Base-by-base conservation (phyloP, 2,888 invertebrate genomes). In the Byasa hedistus region DNA sequence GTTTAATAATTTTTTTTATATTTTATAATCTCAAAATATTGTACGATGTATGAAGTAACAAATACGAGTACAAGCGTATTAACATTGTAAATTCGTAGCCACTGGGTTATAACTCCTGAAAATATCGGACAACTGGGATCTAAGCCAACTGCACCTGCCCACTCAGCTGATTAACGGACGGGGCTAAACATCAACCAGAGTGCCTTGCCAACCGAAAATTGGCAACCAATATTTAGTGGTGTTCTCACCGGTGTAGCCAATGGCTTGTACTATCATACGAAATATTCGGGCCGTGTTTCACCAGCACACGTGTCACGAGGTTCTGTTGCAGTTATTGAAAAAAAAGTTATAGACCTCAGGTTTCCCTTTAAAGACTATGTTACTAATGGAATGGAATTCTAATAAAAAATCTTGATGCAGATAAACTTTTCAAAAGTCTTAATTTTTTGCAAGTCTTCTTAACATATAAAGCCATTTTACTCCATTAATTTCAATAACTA, bases 171-270 rank as follows among this genome's bases (percentile, higher is more conserved):
- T 67, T 67, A 67, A 67, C 67, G 67, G 67, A 60, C 63, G 63
- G 54, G 63, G 57, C 67, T 67, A 67, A 67, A 67, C 67, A 67
- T 67, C 67, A 67, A 67, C 67, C 67, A 63, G 67, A 67, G 67
- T 67, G 67, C 67, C 67, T 67, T 67, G 67, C 67, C 67, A 67
- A 67, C 67, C 67, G 67, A 67, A 67, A 67, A 67, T 67, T 67
- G 67, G 67, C 67, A 67, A 67, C 67, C 67, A 64, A 64, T 63
- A 67, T 67, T 67, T 67, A 67, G 67, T 67, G 60, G 55, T 32
- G 55, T 62, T 60, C 56, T 63, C 66, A 54, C 66, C 63, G 67
- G 59, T 67, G 67, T 52, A 57, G 51, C 51, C 55, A 67, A 67
- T 67, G 44, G 56, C 67, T 60, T 56, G 67, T 63, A 55, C 59